A percentile compares a stretch with the other conserved stretches of the same genome.
phyloP scores from a whole-genome alignment of 1,140 invertebrate species.

The Neomicropteryx cornuta region DNA sequence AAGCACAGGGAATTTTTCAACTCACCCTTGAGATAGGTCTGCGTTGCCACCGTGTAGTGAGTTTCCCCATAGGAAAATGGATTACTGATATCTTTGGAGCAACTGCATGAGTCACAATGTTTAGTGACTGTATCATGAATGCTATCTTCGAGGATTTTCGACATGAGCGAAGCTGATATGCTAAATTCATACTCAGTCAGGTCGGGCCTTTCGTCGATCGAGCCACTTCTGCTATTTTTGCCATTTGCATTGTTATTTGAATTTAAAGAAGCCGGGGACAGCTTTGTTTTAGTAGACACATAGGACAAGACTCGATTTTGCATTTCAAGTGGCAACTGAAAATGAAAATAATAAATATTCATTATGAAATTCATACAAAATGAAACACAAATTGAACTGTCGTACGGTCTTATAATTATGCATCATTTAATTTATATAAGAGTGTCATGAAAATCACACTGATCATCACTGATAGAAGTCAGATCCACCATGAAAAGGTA shows the following conservation, averaged over 20 bases:
- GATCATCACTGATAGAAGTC: too few relatives aligned
- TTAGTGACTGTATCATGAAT: slow-evolving; percentile 62
- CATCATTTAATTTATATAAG: too few relatives aligned
- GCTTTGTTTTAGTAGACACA: slow-evolving; percentile 55
- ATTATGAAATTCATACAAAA: too few relatives aligned
- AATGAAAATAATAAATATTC: slow-evolving; percentile 22
- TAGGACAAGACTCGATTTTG: slow-evolving; percentile 79
- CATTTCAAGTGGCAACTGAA: slow-evolving; percentile 78
- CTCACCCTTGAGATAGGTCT: slow-evolving; percentile 41
- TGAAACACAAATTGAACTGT: too few relatives aligned
- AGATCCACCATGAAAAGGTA: too few relatives aligned
- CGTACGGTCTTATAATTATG: too few relatives aligned
- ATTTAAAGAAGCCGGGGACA: slow-evolving; percentile 35
- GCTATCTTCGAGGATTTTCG: slow-evolving; percentile 81
- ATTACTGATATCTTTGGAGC: slow-evolving; percentile 47
- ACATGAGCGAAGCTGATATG: slow-evolving; percentile 86
- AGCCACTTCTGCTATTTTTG: slow-evolving; percentile 24
- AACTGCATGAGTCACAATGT: slow-evolving; percentile 72
- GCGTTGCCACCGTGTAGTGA: slow-evolving; percentile 46
- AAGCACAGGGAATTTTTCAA: slow-evolving; percentile 42
- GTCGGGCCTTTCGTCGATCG: slow-evolving; percentile 28
- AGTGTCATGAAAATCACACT: too few relatives aligned
- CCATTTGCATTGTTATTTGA: slow-evolving; percentile 21
- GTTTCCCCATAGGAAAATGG: slow-evolving; percentile 46
- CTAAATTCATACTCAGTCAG: slow-evolving; percentile 54